Conservation (phyloP, 2,888 invertebrate genomes). For the Acronicta alni region DNA sequence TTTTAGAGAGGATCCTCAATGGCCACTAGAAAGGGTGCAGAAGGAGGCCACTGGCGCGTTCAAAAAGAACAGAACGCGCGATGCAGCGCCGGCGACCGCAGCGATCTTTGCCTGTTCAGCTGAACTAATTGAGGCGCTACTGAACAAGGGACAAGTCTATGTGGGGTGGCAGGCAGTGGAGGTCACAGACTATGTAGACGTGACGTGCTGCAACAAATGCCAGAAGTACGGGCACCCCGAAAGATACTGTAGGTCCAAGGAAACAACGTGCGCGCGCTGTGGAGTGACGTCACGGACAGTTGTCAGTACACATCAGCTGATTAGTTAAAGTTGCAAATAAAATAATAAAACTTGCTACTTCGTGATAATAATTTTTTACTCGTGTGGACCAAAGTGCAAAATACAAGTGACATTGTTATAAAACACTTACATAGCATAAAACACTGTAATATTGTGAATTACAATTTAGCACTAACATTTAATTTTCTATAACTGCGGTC, state of each 20-base stretch:
- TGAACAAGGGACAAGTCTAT: neutral
- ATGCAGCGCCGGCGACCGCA: rapidly evolving
- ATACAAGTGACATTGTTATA: too few relatives aligned
- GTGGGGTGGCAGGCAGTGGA: constrained; percentile 40
- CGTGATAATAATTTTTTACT: too few relatives aligned
- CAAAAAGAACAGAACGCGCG: too few relatives aligned
- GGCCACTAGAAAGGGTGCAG: too few relatives aligned
- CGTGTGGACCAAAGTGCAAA: too few relatives aligned
- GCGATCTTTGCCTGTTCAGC: neutral
- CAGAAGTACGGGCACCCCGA: constrained; percentile 65
- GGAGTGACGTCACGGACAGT: constrained; percentile 18
- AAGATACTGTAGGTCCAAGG: constrained; percentile 43
- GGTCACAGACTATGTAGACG: constrained; percentile 18
- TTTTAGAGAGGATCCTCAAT: neutral
- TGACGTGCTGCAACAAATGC: constrained; percentile 58
- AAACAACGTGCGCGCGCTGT: constrained; percentile 39
- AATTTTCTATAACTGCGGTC: too few relatives aligned
- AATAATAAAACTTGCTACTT: too few relatives aligned
- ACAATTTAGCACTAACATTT: too few relatives aligned
- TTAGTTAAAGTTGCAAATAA: too few relatives aligned
- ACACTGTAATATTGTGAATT: too few relatives aligned
- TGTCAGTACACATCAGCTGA: too few relatives aligned
- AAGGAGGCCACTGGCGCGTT: neutral
- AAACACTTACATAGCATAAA: too few relatives aligned
- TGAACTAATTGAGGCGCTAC: neutral